phyloP scores from a whole-genome alignment of 2,113 vertebrate species.

The Vidua chalybeata region DNA sequence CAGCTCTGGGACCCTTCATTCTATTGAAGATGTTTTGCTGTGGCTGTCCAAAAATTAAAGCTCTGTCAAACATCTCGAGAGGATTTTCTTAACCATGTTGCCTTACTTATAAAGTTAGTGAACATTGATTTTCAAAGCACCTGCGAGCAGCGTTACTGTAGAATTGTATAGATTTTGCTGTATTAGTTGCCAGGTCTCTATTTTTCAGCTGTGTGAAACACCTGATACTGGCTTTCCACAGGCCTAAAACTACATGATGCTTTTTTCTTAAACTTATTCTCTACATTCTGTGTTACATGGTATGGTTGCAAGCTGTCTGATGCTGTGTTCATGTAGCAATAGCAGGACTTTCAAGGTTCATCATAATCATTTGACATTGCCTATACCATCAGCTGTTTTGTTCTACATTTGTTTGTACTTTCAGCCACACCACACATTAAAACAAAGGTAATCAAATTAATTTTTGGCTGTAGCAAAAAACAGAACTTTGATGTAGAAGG shows the following conservation, averaged over 20 bases:
- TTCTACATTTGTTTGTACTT: neutral
- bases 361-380: neutral
- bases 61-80: neutral
- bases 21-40: constrained; percentile 20
- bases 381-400: neutral
- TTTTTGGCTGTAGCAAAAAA: constrained; percentile 2
- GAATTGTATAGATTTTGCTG: neutral
- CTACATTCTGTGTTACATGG: neutral
- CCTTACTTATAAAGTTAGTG: constrained; percentile 48
- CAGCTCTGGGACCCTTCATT: neutral
- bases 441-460: neutral
- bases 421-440: neutral
- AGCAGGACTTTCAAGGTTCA: neutral
- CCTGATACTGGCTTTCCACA: neutral
- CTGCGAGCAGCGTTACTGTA: neutral
- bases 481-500: neutral
- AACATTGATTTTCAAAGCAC: constrained; percentile 14
- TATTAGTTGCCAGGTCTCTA: neutral
- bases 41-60: neutral
- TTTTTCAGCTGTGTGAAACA: neutral
- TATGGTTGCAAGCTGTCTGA: neutral
- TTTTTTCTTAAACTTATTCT: neutral
- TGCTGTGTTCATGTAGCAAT: neutral
- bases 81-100: constrained; percentile 49
- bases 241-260: neutral